Base-by-base conservation (phyloP, 2,797 vertebrate species). In the Fringilla coelebs region DNA sequence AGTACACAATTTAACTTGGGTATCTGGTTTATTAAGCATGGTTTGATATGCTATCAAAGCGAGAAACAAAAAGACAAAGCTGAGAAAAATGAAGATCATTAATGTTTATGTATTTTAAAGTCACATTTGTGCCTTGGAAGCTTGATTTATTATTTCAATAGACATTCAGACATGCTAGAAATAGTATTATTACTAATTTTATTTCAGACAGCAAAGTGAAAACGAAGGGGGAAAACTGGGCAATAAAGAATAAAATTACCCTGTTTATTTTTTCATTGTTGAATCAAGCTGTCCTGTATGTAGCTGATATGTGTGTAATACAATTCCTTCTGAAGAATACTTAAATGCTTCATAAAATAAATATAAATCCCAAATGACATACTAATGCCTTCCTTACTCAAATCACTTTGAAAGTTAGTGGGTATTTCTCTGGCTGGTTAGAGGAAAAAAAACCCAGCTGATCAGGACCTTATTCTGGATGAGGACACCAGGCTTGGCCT, bases 91-190 rank as follows among this genome's bases (percentile, higher is more conserved):
- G 86, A 97, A 97, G 68, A 48, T 67, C 48, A 78, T 79, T 96
- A 87, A 82, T 92, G 82, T 96, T 95, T 95, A 90, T 92, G 43
- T 91, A 90, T 92, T 92, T 97, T 96, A 95, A 97, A 93, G 66
- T 71, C 81, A 82, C 46, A 89, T 46, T 93, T 92, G 66, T 86
- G 18, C 66, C 76, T 88, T 88, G 52, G 72, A 92, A 93, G 34
- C 12, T 89, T 85, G 70, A 90, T 65, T 91, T 83, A 94, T 96
- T 96, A 83, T 78, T 96, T 96, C 95, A 95, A 87, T 89, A 88
- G 71, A 43, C 18, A 67, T 82, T 93, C 63, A 91, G 60, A 85
- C 19, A 51, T 70, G 46, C 18, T 91, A 84, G 80, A 75, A 86
- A 89, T 34, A 84, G 17, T 38, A 60, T 72, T 82, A 89, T 79